Evolutionary conservation across 30 jellyfish, hydroid and myxozoan genomes (phyloP).

Genomic region (Aurelia sp.): DNA sequence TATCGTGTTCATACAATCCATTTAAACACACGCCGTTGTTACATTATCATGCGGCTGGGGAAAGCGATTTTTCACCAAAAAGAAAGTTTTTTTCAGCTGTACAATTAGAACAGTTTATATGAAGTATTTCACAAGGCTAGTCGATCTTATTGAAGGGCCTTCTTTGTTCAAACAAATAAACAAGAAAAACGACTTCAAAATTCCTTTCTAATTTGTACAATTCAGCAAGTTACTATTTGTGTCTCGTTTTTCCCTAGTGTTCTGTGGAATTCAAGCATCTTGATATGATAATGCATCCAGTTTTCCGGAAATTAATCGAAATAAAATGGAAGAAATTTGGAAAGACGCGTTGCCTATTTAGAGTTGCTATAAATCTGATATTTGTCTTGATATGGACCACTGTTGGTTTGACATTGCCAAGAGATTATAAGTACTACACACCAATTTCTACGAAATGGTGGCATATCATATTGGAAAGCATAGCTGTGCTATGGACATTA

Average conservation of each 20-base stretch:
- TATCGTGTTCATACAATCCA: no score
- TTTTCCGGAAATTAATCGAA: conserved; percentile 77
- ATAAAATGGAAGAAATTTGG: conserved; percentile 93
- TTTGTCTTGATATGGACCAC: conserved; percentile 89
- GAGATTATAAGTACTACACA: conserved; percentile 71
- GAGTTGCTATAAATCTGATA: conserved; percentile 65
- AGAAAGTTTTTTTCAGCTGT: no score
- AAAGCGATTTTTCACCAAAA: no score
- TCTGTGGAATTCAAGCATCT: conserved; percentile 79
- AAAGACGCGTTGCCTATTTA: conserved; percentile 61
- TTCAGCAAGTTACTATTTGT: no score
- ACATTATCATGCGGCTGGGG: no score
- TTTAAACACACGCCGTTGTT: no score
- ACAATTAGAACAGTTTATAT: no score
- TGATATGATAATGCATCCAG: conserved; percentile 91
- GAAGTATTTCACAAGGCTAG: no score
- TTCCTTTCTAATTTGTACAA: no score
- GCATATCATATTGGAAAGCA: conserved; percentile 77
- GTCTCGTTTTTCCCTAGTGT: conserved; percentile 44
- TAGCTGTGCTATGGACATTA: conserved; percentile 78
- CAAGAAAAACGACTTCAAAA: no score
- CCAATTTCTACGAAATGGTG: conserved; percentile 83
- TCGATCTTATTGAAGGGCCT: no score
- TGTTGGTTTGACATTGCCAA: conserved; percentile 82
- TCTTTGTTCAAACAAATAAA: no score